Evolutionary conservation across 2,113 vertebrate species (phyloP).

Genomic region (Onychostoma macrolepis): DNA sequence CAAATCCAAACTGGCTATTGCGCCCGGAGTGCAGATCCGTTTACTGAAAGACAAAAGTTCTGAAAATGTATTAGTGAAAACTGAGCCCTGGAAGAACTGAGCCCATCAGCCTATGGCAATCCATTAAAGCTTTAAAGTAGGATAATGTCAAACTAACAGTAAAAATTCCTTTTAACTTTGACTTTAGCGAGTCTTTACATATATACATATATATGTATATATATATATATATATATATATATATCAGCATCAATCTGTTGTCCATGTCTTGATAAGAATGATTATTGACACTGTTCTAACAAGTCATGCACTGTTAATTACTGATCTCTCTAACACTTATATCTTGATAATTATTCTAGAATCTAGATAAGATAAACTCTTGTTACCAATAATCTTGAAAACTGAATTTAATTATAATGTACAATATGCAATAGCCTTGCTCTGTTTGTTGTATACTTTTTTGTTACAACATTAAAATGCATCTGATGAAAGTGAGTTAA

Average conservation of each 20-base stretch:
- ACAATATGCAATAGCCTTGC: background rate
- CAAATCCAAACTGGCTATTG: background rate
- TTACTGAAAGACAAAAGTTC: background rate
- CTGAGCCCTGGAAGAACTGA: background rate
- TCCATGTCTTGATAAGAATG: background rate
- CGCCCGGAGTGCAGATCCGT: constrained; percentile 5
- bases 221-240: background rate
- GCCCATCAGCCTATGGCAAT: background rate
- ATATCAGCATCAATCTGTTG: background rate
- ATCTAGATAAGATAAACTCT: too few relatives aligned
- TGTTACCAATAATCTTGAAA: too few relatives aligned
- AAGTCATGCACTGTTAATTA: background rate
- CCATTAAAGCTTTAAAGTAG: background rate
- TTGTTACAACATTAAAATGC: background rate
- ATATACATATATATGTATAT: too few relatives aligned
- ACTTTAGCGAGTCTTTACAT: background rate
- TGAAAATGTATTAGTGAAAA: background rate
- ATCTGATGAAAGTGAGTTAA: background rate
- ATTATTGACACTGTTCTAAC: background rate
- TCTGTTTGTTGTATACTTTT: background rate
- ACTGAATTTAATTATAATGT: background rate
- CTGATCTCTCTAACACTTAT: background rate
- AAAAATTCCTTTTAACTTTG: background rate
- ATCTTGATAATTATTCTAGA: too few relatives aligned
- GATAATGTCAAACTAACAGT: background rate